A percentile compares a stretch with the other conserved stretches of the same genome.
phyloP scores from a whole-genome alignment of 2,797 vertebrate genomes.

The Tapirus indicus region DNA sequence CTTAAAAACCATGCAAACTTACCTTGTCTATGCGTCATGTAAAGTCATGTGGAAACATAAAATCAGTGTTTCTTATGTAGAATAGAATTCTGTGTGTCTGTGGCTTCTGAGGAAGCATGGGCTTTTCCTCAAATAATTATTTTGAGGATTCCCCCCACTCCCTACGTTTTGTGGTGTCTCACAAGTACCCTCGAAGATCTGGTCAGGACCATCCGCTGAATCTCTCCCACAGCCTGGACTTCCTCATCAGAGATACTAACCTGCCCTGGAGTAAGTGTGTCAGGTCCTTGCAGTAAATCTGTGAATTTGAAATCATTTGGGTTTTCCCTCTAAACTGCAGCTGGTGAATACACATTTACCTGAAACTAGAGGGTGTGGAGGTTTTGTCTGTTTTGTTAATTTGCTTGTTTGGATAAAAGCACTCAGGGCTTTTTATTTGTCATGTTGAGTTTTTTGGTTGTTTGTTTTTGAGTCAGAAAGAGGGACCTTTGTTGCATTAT shows the following conservation, averaged over 20 bases:
- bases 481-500: neutral
- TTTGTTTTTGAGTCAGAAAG: slow-evolving; percentile 50
- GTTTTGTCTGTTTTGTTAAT: neutral
- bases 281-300: neutral
- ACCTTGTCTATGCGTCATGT: slow-evolving; percentile 18
- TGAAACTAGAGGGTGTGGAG: neutral
- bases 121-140: slow-evolving; percentile 55
- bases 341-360: neutral
- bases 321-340: neutral
- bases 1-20: slow-evolving; percentile 25
- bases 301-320: neutral
- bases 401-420: neutral
- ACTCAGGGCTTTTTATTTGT: slow-evolving; percentile 33
- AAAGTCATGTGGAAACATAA: neutral
- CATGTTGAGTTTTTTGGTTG: neutral
- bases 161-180: neutral
- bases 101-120: slow-evolving; percentile 1
- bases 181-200: neutral
- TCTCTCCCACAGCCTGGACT: neutral
- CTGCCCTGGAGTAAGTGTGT: neutral
- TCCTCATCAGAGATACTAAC: neutral
- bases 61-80: neutral
- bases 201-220: neutral
- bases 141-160: neutral
- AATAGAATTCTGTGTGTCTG: neutral